Percentiles rank a stretch among this genome's conserved stretches.
These are phyloP conservation scores for Cerceris rybyensis DNA, from an alignment of 2,888 invertebrate species.

Conservation along the genomic window DNA sequence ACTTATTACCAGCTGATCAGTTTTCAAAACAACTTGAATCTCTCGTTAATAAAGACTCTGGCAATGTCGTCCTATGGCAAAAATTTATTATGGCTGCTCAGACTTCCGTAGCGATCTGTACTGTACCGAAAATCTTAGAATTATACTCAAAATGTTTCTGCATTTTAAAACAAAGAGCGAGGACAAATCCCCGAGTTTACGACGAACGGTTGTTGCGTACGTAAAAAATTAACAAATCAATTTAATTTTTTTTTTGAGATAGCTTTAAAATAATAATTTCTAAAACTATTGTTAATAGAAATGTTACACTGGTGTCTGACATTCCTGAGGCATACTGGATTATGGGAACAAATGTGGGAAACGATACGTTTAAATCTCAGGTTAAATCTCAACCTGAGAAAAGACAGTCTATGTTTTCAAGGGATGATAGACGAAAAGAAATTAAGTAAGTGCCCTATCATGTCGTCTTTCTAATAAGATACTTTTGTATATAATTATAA, in stretches of 20 bases:
- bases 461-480: neutral
- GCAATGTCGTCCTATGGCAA: conserved; percentile 82
- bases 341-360: conserved; percentile 90
- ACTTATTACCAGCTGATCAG: conserved; percentile 85
- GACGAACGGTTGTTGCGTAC: conserved; percentile 74
- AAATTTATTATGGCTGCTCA: conserved; percentile 83
- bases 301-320: conserved; percentile 83
- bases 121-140: conserved; percentile 84
- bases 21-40: conserved; percentile 82
- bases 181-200: conserved; percentile 67
- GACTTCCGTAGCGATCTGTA: conserved; percentile 86
- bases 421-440: conserved; percentile 82
- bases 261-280: conserved; percentile 14
- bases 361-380: conserved; percentile 87
- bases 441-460: conserved; percentile 72
- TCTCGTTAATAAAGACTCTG: conserved; percentile 82
- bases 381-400: conserved; percentile 83
- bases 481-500: conserved; percentile 1
- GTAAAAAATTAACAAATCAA: conserved; percentile 15
- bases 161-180: conserved; percentile 79
- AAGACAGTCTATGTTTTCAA: conserved; percentile 67
- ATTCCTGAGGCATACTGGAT: conserved; percentile 88
- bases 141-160: conserved; percentile 84
- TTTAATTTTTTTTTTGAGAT: neutral
- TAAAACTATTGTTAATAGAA: conserved; percentile 45